phyloP scores from a whole-genome alignment of 2,113 vertebrate genomes.

The Jacana jacana region DNA sequence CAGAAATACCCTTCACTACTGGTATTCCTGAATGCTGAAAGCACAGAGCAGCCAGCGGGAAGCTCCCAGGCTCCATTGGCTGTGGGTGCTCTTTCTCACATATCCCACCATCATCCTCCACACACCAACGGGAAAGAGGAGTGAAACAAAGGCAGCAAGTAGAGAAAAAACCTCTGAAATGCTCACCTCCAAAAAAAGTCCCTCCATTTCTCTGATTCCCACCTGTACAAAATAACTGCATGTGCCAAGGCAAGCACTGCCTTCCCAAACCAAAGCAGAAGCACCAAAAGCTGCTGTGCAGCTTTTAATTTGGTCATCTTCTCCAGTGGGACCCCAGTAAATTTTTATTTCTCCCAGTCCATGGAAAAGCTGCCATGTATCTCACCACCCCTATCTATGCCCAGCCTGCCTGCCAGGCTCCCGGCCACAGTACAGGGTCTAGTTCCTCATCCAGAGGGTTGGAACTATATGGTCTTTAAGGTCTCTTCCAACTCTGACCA shows the following conservation, averaged over 20 bases:
- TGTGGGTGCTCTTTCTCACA: neutral
- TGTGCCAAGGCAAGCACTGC: neutral
- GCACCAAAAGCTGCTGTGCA: neutral
- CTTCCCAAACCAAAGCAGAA: neutral
- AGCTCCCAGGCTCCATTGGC: neutral
- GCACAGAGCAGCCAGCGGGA: neutral
- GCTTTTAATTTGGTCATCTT: neutral
- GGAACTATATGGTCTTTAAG: no score
- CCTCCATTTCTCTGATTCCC: neutral
- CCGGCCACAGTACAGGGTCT: neutral
- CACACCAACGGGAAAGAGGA: neutral
- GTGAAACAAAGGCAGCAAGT: neutral
- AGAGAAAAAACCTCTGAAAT: neutral
- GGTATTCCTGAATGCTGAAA: neutral
- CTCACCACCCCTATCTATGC: rapidly evolving
- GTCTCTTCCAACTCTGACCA: no score
- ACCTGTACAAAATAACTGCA: neutral
- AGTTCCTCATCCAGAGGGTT: neutral
- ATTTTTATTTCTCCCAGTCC: neutral
- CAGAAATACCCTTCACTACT: neutral
- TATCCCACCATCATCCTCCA: neutral
- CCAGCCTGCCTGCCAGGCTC: neutral
- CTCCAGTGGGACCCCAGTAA: neutral
- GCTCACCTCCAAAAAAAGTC: neutral
- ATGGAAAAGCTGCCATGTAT: neutral